Evolutionary conservation across 2,888 invertebrate species (phyloP).

Genomic region (Eubasilissa splendida): DNA sequence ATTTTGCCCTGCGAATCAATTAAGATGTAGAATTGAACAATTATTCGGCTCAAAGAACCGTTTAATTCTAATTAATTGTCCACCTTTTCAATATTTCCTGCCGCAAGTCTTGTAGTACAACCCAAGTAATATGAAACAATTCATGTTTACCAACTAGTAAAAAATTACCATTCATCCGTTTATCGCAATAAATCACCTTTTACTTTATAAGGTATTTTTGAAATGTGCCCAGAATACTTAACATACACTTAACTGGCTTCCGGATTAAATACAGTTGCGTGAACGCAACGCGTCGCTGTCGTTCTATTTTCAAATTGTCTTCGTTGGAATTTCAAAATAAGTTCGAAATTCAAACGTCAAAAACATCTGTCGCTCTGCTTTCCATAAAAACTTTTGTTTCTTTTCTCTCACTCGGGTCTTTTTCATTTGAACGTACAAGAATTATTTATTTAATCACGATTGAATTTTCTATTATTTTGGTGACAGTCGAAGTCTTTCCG

Average conservation of each 20-base stretch:
- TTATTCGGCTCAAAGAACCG: not conserved
- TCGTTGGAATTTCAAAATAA: constrained; percentile 29
- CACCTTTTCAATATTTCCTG: not conserved
- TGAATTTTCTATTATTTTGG: too few relatives aligned
- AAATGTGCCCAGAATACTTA: too few relatives aligned
- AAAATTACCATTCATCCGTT: not conserved
- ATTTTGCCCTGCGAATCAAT: not conserved
- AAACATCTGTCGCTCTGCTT: constrained; percentile 25
- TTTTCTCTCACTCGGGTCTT: not conserved
- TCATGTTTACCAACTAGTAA: not conserved
- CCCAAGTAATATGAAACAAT: not conserved
- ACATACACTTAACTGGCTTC: too few relatives aligned
- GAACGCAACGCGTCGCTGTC: not conserved
- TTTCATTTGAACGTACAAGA: too few relatives aligned
- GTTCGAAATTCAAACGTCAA: constrained; percentile 24
- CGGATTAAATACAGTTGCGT: not conserved
- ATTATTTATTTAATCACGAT: too few relatives aligned
- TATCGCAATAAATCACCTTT: not conserved
- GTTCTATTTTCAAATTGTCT: constrained; percentile 36
- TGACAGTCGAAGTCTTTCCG: too few relatives aligned
- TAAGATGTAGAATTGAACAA: not conserved
- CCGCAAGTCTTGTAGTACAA: not conserved
- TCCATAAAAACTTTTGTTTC: constrained; percentile 17
- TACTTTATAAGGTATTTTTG: not conserved
- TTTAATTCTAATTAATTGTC: not conserved